Percentiles rank a stretch among this genome's conserved stretches.
Conservation (phyloP, 2,888 invertebrate genomes). For the Amaurobius ferox region DNA sequence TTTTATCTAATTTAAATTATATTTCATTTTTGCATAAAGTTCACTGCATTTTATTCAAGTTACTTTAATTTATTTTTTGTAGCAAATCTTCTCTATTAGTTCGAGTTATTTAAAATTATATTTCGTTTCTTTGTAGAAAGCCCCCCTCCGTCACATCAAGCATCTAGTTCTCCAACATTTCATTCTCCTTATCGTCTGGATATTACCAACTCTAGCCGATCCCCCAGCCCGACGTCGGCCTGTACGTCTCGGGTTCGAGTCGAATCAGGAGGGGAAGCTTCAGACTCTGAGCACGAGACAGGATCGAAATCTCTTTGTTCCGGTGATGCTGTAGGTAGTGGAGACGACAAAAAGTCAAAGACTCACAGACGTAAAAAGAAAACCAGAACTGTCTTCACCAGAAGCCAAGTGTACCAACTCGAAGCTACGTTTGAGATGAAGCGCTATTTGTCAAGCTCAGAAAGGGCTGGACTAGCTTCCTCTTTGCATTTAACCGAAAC, state of each 20-base stretch:
- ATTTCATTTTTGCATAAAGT: too few relatives aligned
- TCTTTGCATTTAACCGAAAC: constrained; percentile 94
- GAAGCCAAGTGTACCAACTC: constrained; percentile 94
- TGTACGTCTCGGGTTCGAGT: constrained; percentile 30
- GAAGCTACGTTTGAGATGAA: constrained; percentile 96
- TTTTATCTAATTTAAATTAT: too few relatives aligned
- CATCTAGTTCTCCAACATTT: constrained; percentile 40
- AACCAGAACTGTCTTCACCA: constrained; percentile 93
- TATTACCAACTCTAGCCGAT: constrained; percentile 33
- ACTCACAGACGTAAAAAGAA: constrained; percentile 86
- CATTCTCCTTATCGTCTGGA: constrained; percentile 53
- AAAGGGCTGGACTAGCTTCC: constrained; percentile 92
- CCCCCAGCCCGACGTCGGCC: constrained; percentile 41
- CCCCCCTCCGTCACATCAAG: constrained; percentile 42
- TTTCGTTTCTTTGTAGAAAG: constrained; percentile 40
- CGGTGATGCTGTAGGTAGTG: constrained; percentile 24
- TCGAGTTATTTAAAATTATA: too few relatives aligned
- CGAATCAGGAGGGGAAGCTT: constrained; percentile 39
- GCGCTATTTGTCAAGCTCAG: constrained; percentile 92
- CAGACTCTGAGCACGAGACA: constrained; percentile 52
- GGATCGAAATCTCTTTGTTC: constrained; percentile 50
- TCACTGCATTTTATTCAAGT: too few relatives aligned
- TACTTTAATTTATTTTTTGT: too few relatives aligned
- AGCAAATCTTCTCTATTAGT: too few relatives aligned
- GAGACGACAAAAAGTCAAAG: constrained; percentile 63